These are phyloP conservation scores for Circaetus gallicus DNA, from an alignment of 2,113 vertebrate genomes.

Conservation along the genomic window DNA sequence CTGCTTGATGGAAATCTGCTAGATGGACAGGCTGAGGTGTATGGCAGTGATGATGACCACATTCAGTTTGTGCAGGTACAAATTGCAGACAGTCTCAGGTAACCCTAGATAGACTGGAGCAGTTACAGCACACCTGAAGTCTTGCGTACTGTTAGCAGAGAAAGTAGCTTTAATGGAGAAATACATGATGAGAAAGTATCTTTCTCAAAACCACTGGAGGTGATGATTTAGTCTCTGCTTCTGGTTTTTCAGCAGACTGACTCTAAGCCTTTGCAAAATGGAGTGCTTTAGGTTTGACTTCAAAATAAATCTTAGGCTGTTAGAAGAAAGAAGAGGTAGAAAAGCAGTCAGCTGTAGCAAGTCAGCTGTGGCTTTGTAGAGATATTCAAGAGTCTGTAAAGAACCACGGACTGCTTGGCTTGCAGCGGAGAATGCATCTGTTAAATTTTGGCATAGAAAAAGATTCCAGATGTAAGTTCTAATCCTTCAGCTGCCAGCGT, in stretches of 20 bases:
- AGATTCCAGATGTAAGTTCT: not conserved
- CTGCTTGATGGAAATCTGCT: constrained; percentile 98
- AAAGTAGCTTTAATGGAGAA: constrained; percentile 3
- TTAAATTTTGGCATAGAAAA: not conserved
- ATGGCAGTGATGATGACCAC: constrained; percentile 98
- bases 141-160: constrained; percentile 34
- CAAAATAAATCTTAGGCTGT: not conserved
- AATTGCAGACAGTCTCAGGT: constrained; percentile 77
- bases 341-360: not conserved
- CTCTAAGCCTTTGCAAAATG: not conserved
- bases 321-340: not conserved
- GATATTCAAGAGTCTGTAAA: not conserved
- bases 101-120: constrained; percentile 69
- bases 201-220: not conserved
- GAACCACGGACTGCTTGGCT: not conserved
- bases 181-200: not conserved
- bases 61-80: constrained; percentile 99
- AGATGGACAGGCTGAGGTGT: constrained; percentile 98
- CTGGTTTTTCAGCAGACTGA: not conserved
- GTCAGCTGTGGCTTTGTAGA: not conserved
- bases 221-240: not conserved
- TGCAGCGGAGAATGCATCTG: not conserved
- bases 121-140: constrained; percentile 46
- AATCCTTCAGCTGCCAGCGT: not conserved
- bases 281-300: not conserved